Conservation (phyloP, 2,797 vertebrate genomes). For the Tarsius wallacei region DNA sequence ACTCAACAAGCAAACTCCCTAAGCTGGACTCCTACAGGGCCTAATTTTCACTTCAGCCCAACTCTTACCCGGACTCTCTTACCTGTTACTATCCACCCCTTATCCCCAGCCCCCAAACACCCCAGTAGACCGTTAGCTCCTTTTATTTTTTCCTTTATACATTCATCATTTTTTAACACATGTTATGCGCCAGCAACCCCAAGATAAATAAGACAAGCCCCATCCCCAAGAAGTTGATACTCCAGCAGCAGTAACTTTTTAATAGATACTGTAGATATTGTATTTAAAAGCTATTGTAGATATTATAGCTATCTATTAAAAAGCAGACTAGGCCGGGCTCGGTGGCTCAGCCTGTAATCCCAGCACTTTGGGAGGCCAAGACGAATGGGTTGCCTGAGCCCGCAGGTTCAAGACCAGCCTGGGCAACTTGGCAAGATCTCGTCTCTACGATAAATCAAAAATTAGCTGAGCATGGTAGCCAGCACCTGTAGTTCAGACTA, state of each 20-base stretch:
- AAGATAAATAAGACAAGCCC: neutral
- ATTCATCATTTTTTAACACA: neutral
- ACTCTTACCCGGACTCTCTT: neutral
- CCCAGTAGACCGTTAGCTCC: neutral
- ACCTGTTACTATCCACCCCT: neutral
- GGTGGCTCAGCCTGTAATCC: no score
- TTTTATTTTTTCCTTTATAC: slow-evolving; percentile 11
- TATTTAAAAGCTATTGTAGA: no score
- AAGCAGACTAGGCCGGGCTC: no score
- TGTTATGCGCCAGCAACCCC: neutral
- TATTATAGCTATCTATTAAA: no score
- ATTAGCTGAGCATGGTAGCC: no score
- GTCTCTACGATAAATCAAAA: no score
- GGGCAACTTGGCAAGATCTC: no score
- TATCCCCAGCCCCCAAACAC: neutral
- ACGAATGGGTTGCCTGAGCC: no score
- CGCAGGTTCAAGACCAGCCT: no score
- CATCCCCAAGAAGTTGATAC: neutral
- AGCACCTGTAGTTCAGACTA: no score
- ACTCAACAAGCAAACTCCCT: neutral
- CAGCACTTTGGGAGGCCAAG: no score
- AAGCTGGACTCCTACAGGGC: neutral
- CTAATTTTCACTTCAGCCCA: slow-evolving; percentile 50
- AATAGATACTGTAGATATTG: no score
- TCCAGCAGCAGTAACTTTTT: neutral